Percentiles rank a stretch among this genome's conserved stretches.
phyloP scores from a whole-genome alignment of 1,140 invertebrate genomes.

The Macrosteles quadrilineatus region DNA sequence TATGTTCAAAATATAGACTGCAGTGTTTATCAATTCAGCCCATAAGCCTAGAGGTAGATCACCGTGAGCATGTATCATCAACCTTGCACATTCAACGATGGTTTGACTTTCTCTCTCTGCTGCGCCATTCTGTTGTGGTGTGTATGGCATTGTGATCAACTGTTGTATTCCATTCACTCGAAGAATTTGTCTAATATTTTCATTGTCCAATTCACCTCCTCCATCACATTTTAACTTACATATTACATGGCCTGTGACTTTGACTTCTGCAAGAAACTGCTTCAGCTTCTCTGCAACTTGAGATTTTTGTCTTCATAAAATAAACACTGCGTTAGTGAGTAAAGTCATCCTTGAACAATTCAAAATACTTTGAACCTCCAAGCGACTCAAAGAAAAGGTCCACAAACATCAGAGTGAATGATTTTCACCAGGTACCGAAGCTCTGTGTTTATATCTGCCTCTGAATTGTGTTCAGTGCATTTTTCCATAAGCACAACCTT shows the following conservation, averaged over 20 bases:
- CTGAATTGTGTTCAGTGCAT: conserved; percentile 38
- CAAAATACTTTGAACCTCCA: conserved; percentile 42
- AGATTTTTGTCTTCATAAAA: conserved; percentile 48
- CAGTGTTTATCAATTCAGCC: conserved; percentile 47
- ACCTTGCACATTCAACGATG: conserved; percentile 45
- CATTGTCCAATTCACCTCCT: conserved; percentile 45
- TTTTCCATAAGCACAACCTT: conserved; percentile 44
- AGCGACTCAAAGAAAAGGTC: conserved; percentile 4
- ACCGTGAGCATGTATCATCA: conserved; percentile 31
- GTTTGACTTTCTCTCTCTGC: conserved; percentile 50
- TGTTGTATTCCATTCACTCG: conserved; percentile 39
- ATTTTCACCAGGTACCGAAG: conserved; percentile 37
- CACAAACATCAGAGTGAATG: conserved; percentile 39
- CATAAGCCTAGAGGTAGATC: conserved; percentile 41
- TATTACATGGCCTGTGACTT: conserved; percentile 41
- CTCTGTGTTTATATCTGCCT: conserved; percentile 27
- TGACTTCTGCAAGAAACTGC: conserved; percentile 43
- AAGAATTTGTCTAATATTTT: conserved; percentile 41
- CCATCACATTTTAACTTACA: conserved; percentile 45
- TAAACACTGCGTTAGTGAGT: conserved; percentile 41
- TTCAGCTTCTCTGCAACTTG: conserved; percentile 43
- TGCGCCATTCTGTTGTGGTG: conserved; percentile 49
- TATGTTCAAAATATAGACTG: conserved; percentile 47
- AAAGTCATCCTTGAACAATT: conserved; percentile 44
- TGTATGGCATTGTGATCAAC: conserved; percentile 44